Conservation (phyloP, 1,140 invertebrate genomes). For the Diploscapter pachys region DNA sequence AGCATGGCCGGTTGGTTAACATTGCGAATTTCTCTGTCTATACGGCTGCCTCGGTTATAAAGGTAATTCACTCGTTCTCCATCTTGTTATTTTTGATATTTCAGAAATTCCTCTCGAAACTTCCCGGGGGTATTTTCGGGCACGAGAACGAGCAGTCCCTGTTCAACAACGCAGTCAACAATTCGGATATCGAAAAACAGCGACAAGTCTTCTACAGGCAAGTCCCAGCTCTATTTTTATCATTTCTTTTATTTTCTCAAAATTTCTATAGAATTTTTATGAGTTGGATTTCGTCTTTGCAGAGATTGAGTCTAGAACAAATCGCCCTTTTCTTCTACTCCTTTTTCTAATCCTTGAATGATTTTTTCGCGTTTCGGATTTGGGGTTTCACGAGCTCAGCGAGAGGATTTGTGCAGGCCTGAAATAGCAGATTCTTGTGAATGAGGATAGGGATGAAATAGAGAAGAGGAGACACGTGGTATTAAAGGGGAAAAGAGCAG, state of each 20-base stretch:
- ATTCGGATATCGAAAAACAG: conserved; percentile 69
- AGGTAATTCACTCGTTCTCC: conserved; percentile 62
- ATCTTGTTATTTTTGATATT: conserved; percentile 26
- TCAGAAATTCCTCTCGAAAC: conserved; percentile 83
- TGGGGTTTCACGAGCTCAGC: no score
- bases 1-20: conserved; percentile 90
- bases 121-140: conserved; percentile 91
- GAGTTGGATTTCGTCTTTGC: background rate
- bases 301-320: no score
- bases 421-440: no score
- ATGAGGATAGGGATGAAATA: no score
- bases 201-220: conserved; percentile 85
- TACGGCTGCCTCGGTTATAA: conserved; percentile 94
- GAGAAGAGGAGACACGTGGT: no score
- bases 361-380: no score
- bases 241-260: background rate
- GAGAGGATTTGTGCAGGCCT: no score
- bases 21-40: conserved; percentile 96
- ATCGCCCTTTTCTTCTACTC: no score
- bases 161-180: conserved; percentile 77
- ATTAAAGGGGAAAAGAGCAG: no score
- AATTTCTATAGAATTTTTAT: background rate
- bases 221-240: conserved; percentile 41
- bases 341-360: no score
- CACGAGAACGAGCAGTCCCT: conserved; percentile 81